Percentiles rank a stretch among this genome's conserved stretches.
These are phyloP conservation scores for Phrynosoma platyrhinos DNA, from an alignment of 2,113 vertebrate genomes.

Conservation along the genomic window DNA sequence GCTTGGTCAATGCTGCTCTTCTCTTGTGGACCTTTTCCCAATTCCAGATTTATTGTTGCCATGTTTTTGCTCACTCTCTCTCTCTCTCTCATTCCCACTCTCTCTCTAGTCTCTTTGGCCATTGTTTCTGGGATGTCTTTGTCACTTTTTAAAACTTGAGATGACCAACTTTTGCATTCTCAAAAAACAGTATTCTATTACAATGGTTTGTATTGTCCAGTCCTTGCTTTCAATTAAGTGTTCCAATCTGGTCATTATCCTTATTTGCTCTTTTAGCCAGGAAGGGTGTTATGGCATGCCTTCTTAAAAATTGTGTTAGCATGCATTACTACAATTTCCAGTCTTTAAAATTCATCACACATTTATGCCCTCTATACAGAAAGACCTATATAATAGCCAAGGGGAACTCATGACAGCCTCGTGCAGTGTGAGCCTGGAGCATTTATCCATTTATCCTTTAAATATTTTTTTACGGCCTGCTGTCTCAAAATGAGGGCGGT, in stretches of 20 bases:
- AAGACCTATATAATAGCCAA: background rate
- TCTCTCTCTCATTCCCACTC: background rate
- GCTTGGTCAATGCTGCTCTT: slow-evolving; percentile 6
- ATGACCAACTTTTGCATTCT: background rate
- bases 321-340: background rate
- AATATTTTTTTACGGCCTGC: no score
- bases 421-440: background rate
- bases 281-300: background rate
- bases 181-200: background rate
- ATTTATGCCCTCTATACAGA: background rate
- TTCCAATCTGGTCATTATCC: background rate
- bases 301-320: background rate
- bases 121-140: background rate
- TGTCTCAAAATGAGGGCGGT: no score
- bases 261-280: background rate
- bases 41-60: background rate
- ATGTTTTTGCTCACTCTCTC: background rate
- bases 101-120: no score
- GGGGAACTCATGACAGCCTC: background rate
- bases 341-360: background rate
- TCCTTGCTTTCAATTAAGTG: background rate
- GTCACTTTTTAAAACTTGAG: background rate
- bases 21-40: slow-evolving; percentile 10
- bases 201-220: background rate
- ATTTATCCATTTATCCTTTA: background rate